Conservation (phyloP, 92 coral and sea anemone species). For the Porites evermanni region DNA sequence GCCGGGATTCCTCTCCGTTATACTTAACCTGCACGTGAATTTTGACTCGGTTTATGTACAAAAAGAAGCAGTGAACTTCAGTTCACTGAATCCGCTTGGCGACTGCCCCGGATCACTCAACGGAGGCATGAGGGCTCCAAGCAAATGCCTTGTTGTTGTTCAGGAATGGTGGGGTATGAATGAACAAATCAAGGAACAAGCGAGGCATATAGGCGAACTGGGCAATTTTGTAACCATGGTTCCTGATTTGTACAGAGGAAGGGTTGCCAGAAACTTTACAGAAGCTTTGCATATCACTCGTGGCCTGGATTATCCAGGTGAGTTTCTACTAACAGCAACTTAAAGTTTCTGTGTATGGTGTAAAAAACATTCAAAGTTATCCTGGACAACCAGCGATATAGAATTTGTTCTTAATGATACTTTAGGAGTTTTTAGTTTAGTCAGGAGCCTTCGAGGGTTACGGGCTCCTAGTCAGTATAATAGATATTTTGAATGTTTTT, state of each 20-base stretch:
- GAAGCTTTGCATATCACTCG: conserved; percentile 69
- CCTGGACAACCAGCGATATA: no score
- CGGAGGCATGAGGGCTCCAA: conserved; percentile 66
- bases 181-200: conserved; percentile 94
- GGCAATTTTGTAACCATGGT: conserved; percentile 89
- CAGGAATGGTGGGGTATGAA: conserved; percentile 99
- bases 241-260: conserved; percentile 92
- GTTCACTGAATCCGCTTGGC: conserved; percentile 74
- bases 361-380: no score
- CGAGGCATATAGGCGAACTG: conserved; percentile 73
- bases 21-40: conserved; percentile 73
- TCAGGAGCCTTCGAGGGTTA: no score
- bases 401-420: no score
- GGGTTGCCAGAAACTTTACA: conserved; percentile 69
- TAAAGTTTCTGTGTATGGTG: no score
- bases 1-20: conserved; percentile 57
- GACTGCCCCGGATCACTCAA: conserved; percentile 90
- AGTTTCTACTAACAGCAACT: not conserved
- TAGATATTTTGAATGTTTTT: no score
- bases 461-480: no score
- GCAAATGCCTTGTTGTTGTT: conserved; percentile 83
- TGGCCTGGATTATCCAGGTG: conserved; percentile 79
- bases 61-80: conserved; percentile 74
- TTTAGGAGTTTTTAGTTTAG: no score
- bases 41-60: conserved; percentile 68